Evolutionary conservation across 2,113 vertebrate species (phyloP).

Genomic region (Nerophis lumbriciformis): DNA sequence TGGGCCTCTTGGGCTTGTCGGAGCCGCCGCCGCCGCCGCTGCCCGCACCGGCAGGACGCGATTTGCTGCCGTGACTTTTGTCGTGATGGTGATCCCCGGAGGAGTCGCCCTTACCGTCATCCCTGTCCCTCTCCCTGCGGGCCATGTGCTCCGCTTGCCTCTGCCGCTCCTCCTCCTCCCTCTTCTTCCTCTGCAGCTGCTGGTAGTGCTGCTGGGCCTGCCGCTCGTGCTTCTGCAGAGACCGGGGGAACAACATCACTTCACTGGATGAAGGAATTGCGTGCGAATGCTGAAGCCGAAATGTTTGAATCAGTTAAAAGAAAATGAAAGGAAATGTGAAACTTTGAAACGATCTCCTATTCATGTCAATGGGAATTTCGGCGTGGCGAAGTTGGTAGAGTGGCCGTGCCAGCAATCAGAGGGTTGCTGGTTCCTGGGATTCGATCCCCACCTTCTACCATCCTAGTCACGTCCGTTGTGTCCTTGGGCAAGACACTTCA

Average conservation of each 20-base stretch:
- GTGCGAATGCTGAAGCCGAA: too few relatives aligned
- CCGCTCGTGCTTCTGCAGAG: slow-evolving; percentile 87
- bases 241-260: neutral
- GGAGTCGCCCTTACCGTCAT: slow-evolving; percentile 73
- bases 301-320: too few relatives aligned
- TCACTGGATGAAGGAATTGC: too few relatives aligned
- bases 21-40: slow-evolving; percentile 60
- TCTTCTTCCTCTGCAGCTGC: slow-evolving; percentile 90
- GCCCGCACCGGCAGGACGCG: slow-evolving; percentile 62
- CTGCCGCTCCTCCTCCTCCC: slow-evolving; percentile 93
- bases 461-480: too few relatives aligned
- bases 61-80: slow-evolving; percentile 77
- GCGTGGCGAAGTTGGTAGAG: too few relatives aligned
- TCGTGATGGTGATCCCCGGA: slow-evolving; percentile 75
- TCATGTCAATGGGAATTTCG: too few relatives aligned
- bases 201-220: slow-evolving; percentile 95
- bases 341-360: too few relatives aligned
- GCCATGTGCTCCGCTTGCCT: slow-evolving; percentile 87
- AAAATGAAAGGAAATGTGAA: too few relatives aligned
- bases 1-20: slow-evolving; percentile 90
- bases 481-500: too few relatives aligned
- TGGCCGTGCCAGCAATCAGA: too few relatives aligned
- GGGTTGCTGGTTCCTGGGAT: too few relatives aligned
- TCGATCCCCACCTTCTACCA: too few relatives aligned
- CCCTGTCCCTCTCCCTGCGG: slow-evolving; percentile 79